Percentiles rank a stretch among this genome's conserved stretches.
Conservation (phyloP, 2,888 invertebrate species). For the Torymus aiolomorphi region DNA sequence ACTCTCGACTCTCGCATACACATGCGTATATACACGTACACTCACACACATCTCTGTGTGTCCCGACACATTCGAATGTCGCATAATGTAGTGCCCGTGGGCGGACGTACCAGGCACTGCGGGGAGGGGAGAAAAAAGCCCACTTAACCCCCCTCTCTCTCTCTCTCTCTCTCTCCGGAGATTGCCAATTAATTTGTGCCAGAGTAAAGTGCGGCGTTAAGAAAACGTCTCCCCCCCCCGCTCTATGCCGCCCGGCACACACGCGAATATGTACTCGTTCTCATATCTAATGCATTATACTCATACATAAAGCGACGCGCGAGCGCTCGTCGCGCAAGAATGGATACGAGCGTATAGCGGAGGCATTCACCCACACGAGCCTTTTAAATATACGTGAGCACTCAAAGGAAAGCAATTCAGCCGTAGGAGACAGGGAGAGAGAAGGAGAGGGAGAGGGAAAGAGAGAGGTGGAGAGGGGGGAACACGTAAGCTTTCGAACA, state of each 20-base stretch:
- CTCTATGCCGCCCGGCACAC: slow-evolving; percentile 1
- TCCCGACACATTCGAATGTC: slow-evolving; percentile 61
- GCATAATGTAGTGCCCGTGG: slow-evolving; percentile 67
- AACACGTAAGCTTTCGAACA: slow-evolving; percentile 43
- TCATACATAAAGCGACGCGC: slow-evolving; percentile 22
- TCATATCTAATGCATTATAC: slow-evolving; percentile 49
- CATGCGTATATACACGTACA: neutral
- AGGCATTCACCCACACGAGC: slow-evolving; percentile 26
- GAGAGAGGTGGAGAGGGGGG: neutral
- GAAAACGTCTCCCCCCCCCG: slow-evolving; percentile 52
- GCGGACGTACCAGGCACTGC: slow-evolving; percentile 55
- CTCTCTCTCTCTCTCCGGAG: slow-evolving; percentile 59
- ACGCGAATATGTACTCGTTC: slow-evolving; percentile 31
- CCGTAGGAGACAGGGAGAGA: neutral
- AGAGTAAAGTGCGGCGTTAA: slow-evolving; percentile 68
- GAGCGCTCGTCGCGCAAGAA: slow-evolving; percentile 8
- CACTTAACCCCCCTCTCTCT: slow-evolving; percentile 65
- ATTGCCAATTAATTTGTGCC: slow-evolving; percentile 72
- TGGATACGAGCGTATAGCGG: slow-evolving; percentile 4
- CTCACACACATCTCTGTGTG: neutral
- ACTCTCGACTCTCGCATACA: too few relatives aligned
- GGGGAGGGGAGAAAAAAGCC: slow-evolving; percentile 65
- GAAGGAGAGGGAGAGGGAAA: neutral
- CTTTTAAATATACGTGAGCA: slow-evolving; percentile 47
- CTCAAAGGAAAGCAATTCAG: slow-evolving; percentile 39